These are phyloP conservation scores for Muntiacus reevesi DNA, from an alignment of 2,113 vertebrate species.

Conservation along the genomic window DNA sequence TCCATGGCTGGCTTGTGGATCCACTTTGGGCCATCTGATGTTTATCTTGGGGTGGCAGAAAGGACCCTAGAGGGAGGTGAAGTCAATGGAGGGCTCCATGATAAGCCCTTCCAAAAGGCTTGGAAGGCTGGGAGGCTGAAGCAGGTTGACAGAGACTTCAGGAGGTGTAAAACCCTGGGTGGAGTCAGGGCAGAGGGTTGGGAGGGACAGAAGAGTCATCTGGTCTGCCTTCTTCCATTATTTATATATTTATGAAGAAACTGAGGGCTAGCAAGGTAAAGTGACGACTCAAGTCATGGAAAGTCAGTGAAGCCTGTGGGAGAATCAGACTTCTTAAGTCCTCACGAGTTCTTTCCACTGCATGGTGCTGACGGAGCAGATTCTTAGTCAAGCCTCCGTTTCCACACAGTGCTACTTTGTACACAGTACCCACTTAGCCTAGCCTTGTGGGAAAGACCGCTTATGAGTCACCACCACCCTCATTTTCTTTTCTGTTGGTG, in stretches of 20 bases:
- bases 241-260: background rate
- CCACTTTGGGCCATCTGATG: background rate
- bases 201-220: background rate
- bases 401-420: background rate
- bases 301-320: background rate
- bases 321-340: background rate
- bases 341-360: background rate
- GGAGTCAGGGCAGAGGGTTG: background rate
- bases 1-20: background rate
- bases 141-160: background rate
- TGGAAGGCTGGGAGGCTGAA: background rate
- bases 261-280: background rate
- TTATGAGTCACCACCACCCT: background rate
- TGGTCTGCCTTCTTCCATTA: background rate
- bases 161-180: accelerated
- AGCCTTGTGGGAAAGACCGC: background rate
- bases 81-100: background rate
- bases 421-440: background rate
- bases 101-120: background rate
- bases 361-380: background rate
- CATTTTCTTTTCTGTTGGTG: background rate
- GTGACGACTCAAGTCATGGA: background rate
- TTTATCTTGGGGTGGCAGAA: background rate
- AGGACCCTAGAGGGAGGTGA: background rate
- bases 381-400: background rate